Evolutionary conservation across 2,113 vertebrate genomes (phyloP).

Genomic region (Semnopithecus entellus): DNA sequence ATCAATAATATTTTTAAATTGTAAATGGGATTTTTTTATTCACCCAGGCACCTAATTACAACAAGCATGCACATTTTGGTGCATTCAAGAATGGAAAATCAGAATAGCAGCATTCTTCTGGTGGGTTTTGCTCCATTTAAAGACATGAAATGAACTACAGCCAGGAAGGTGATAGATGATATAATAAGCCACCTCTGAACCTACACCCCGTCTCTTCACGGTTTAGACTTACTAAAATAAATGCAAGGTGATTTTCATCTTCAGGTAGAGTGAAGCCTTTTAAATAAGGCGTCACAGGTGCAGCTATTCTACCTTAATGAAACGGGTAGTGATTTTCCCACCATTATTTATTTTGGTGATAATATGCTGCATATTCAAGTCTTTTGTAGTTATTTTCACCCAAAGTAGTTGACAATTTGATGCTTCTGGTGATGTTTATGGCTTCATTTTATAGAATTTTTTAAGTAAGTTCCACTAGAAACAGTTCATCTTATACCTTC

Average conservation of each 20-base stretch:
- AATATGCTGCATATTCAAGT: slow-evolving; percentile 62
- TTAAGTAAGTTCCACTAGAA: slow-evolving; percentile 80
- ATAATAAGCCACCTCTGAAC: slow-evolving; percentile 73
- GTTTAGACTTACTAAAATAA: slow-evolving; percentile 59
- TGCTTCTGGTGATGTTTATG: slow-evolving; percentile 79
- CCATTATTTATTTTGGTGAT: slow-evolving; percentile 66
- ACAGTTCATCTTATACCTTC: slow-evolving; percentile 85
- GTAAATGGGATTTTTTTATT: slow-evolving; percentile 85
- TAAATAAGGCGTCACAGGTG: slow-evolving; percentile 66
- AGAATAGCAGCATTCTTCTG: slow-evolving; percentile 83
- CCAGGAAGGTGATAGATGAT: slow-evolving; percentile 80
- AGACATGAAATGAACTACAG: slow-evolving; percentile 80
- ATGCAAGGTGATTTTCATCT: slow-evolving; percentile 56
- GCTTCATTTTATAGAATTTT: slow-evolving; percentile 68
- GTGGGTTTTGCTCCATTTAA: slow-evolving; percentile 82
- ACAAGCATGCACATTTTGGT: slow-evolving; percentile 82
- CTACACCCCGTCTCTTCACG: slow-evolving; percentile 77
- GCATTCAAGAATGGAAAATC: slow-evolving; percentile 83
- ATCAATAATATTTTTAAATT: slow-evolving; percentile 74
- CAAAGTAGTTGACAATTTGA: slow-evolving; percentile 50
- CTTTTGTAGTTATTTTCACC: slow-evolving; percentile 68
- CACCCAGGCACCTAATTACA: slow-evolving; percentile 84
- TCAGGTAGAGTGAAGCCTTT: slow-evolving; percentile 67
- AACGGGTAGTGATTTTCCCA: slow-evolving; percentile 61
- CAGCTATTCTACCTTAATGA: slow-evolving; percentile 55